These are phyloP conservation scores for Nemoura dubitans DNA, from an alignment of 2,888 invertebrate genomes.

Conservation along the genomic window DNA sequence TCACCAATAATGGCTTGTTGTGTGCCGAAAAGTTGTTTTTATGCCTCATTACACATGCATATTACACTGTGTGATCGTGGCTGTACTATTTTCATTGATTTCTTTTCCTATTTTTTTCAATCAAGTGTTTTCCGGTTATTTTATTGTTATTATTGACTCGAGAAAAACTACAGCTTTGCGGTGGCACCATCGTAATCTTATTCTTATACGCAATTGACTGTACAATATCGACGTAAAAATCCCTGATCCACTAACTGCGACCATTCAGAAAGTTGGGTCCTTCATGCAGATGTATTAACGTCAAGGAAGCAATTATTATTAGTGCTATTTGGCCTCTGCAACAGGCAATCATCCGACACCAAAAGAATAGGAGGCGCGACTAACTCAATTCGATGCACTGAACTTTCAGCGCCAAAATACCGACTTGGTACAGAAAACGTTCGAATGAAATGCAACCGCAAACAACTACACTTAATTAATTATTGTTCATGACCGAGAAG, in stretches of 20 bases:
- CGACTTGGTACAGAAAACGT: background rate
- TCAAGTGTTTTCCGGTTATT: too few relatives aligned
- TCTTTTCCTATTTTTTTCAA: too few relatives aligned
- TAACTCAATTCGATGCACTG: background rate
- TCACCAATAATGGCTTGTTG: too few relatives aligned
- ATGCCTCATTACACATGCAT: too few relatives aligned
- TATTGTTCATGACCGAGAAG: background rate
- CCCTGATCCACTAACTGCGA: constrained; percentile 21
- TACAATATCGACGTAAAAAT: background rate
- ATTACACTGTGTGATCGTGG: too few relatives aligned
- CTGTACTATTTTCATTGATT: too few relatives aligned
- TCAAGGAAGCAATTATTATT: constrained; percentile 20
- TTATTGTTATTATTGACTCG: too few relatives aligned
- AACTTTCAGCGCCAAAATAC: background rate
- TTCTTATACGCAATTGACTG: background rate
- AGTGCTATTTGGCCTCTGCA: background rate
- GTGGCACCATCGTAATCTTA: too few relatives aligned
- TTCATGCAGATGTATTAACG: constrained; percentile 13
- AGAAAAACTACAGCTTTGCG: too few relatives aligned
- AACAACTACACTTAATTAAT: background rate
- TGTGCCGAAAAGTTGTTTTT: too few relatives aligned
- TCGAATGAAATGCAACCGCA: background rate
- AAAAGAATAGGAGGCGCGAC: background rate
- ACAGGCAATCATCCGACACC: background rate
- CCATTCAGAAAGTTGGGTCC: constrained; percentile 24